Percentiles rank a stretch among this genome's conserved stretches.
Evolutionary conservation across 2,888 invertebrate species (phyloP).

Genomic region (Dusona sp.): DNA sequence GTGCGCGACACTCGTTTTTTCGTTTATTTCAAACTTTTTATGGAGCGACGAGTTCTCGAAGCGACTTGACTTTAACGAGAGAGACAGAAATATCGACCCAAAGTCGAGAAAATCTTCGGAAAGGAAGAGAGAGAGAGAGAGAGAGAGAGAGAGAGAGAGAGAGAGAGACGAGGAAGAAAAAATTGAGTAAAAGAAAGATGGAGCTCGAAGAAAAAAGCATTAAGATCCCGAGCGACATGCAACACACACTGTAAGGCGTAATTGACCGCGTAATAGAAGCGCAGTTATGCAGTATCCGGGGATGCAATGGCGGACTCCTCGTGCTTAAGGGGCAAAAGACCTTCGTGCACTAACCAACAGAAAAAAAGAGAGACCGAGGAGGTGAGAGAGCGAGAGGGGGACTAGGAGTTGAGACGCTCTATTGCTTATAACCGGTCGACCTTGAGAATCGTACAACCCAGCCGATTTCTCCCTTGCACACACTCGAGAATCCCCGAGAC

Average conservation of each 20-base stretch:
- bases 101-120: neutral
- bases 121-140: neutral
- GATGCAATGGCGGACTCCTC: constrained; percentile 60
- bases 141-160: neutral
- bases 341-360: constrained; percentile 5
- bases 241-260: constrained; percentile 78
- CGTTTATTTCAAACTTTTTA: constrained; percentile 65
- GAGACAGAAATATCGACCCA: constrained; percentile 41
- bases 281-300: constrained; percentile 79
- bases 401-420: constrained; percentile 22
- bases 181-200: neutral
- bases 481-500: neutral
- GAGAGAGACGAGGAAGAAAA: constrained; percentile 4
- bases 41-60: constrained; percentile 60
- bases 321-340: constrained; percentile 32
- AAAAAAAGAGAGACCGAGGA: neutral
- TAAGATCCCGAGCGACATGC: constrained; percentile 60
- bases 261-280: constrained; percentile 82
- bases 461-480: constrained; percentile 73
- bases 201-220: constrained; percentile 31
- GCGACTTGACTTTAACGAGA: constrained; percentile 27
- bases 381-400: neutral
- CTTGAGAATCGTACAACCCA: constrained; percentile 80
- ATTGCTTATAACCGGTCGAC: constrained; percentile 78
- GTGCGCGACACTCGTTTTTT: constrained; percentile 65